Evolutionary conservation across 2,113 vertebrate genomes (phyloP).

Genomic region (Halichoeres trimaculatus): DNA sequence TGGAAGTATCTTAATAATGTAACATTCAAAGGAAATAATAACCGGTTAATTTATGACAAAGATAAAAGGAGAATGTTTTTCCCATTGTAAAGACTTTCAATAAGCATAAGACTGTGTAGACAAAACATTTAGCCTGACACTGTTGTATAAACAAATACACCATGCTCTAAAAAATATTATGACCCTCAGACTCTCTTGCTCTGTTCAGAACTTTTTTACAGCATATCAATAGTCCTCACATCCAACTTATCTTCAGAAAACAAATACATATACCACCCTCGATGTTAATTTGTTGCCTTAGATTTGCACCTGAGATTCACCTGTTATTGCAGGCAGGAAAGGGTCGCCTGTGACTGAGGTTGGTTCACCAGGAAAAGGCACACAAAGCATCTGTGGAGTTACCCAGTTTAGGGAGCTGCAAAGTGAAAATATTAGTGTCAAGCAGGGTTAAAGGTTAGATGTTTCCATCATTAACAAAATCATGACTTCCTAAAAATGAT

Average conservation of each 20-base stretch:
- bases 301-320: conserved; percentile 42
- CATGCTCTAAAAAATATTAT: no score
- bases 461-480: background rate
- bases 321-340: conserved; percentile 80
- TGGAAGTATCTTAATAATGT: background rate
- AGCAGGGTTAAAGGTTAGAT: background rate
- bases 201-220: no score
- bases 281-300: background rate
- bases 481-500: background rate
- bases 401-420: conserved; percentile 85
- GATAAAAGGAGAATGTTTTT: background rate
- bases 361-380: conserved; percentile 77
- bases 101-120: conserved; percentile 2
- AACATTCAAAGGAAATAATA: conserved; percentile 1
- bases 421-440: conserved; percentile 12
- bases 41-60: background rate
- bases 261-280: background rate
- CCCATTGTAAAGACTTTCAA: background rate
- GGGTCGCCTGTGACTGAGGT: conserved; percentile 73
- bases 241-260: background rate
- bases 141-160: no score
- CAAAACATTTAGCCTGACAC: no score
- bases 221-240: no score
- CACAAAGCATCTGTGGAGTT: conserved; percentile 82
- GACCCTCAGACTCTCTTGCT: no score